phyloP scores from a whole-genome alignment of 2,797 vertebrate species.

The Rousettus madagascariensis region DNA sequence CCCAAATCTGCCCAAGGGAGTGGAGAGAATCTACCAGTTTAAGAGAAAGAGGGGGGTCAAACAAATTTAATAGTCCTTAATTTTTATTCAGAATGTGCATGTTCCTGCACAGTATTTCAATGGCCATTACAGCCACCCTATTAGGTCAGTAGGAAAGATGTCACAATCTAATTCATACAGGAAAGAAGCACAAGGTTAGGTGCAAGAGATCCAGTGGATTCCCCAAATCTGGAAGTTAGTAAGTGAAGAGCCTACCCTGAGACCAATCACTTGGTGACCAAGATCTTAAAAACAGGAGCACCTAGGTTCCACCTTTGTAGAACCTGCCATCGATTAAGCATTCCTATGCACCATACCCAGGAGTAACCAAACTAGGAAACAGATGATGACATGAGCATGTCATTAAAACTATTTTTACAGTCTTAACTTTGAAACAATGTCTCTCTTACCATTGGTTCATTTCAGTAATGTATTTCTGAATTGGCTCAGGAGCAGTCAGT shows the following conservation, averaged over 20 bases:
- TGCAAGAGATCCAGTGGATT: neutral
- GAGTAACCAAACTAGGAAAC: neutral
- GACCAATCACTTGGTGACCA: neutral
- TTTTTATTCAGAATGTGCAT: neutral
- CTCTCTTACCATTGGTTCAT: neutral
- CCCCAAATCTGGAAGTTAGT: neutral
- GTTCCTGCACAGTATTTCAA: neutral
- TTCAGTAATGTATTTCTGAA: neutral
- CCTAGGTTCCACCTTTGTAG: neutral
- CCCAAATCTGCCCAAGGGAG: neutral
- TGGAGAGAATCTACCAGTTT: neutral
- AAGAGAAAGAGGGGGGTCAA: neutral
- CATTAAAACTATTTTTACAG: neutral
- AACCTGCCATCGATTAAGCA: neutral
- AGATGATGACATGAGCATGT: neutral
- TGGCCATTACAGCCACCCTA: neutral
- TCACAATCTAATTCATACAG: neutral
- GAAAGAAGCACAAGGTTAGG: neutral
- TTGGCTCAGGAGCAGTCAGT: neutral
- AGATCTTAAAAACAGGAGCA: neutral
- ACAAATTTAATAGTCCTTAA: neutral
- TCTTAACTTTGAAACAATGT: neutral
- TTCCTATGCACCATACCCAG: neutral
- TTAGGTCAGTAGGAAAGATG: neutral
- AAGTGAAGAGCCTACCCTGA: neutral